Conservation (phyloP, 2,113 vertebrate genomes). For the Ariopsis seemanni region DNA sequence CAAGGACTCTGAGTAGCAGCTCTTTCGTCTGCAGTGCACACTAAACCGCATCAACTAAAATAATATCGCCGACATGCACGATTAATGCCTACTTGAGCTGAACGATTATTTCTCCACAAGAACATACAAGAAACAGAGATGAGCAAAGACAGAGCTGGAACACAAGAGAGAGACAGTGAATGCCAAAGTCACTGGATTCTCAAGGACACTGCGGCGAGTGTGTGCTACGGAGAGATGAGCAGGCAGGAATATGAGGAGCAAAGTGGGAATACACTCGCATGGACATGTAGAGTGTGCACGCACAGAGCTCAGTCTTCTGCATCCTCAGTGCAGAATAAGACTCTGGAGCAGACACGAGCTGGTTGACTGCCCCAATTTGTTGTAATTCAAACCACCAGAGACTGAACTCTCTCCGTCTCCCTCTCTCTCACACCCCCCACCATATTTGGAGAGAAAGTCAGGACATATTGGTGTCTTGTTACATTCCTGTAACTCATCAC, state of each 20-base stretch:
- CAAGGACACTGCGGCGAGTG: constrained; percentile 55
- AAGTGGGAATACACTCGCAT: constrained; percentile 22
- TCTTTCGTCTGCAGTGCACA: neutral
- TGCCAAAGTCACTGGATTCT: constrained; percentile 49
- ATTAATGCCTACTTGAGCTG: neutral
- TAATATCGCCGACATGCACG: neutral
- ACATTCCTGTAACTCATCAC: neutral
- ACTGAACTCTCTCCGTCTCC: neutral
- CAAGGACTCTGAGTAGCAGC: neutral
- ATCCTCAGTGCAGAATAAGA: neutral
- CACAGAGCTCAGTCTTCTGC: neutral
- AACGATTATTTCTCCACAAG: constrained; percentile 4
- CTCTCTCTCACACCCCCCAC: neutral
- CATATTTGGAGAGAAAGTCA: neutral
- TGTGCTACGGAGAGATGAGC: constrained; percentile 18
- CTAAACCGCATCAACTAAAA: neutral
- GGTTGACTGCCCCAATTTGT: neutral
- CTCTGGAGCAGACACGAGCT: neutral
- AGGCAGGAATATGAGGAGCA: constrained; percentile 24
- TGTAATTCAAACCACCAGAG: constrained; percentile 5
- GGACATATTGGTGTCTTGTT: neutral
- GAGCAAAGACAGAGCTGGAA: neutral
- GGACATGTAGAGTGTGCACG: too few species aligned
- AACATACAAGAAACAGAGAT: neutral
- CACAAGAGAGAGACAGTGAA: neutral